Evolutionary conservation across 2,888 invertebrate genomes (phyloP).

Genomic region (Agapostemon virescens): DNA sequence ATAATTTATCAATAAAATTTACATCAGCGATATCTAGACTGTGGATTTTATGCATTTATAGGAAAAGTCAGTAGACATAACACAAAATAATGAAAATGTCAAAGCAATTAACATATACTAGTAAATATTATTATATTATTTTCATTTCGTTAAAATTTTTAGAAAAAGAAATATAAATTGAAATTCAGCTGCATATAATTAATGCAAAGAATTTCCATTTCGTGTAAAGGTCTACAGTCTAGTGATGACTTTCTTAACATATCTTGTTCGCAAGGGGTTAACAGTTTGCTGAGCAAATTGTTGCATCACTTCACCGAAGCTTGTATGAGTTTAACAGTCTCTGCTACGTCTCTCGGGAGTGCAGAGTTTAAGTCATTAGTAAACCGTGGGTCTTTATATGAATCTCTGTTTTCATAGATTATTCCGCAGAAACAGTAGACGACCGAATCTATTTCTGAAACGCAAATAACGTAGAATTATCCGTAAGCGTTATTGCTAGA

Average conservation of each 20-base stretch:
- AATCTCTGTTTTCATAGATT: background rate
- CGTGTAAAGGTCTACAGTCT: background rate
- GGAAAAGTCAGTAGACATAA: no score
- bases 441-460: no score
- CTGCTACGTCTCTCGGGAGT: background rate
- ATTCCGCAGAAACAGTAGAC: background rate
- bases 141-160: no score
- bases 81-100: no score
- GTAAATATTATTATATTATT: no score
- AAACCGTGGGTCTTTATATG: background rate
- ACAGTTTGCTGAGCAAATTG: background rate
- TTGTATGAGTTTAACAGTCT: background rate
- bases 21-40: no score
- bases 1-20: no score
- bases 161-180: no score
- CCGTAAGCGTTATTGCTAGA: background rate
- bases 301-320: background rate
- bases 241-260: slow-evolving; percentile 2
- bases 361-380: background rate
- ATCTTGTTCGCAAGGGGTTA: background rate
- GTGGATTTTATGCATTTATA: no score
- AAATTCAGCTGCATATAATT: background rate
- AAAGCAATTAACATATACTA: no score
- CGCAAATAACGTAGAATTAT: background rate
- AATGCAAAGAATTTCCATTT: background rate